Evolutionary conservation across 2,888 invertebrate species (phyloP), one percentile per base, ranked within the genome.

Genomic region (Hecatera dysodea): DNA sequence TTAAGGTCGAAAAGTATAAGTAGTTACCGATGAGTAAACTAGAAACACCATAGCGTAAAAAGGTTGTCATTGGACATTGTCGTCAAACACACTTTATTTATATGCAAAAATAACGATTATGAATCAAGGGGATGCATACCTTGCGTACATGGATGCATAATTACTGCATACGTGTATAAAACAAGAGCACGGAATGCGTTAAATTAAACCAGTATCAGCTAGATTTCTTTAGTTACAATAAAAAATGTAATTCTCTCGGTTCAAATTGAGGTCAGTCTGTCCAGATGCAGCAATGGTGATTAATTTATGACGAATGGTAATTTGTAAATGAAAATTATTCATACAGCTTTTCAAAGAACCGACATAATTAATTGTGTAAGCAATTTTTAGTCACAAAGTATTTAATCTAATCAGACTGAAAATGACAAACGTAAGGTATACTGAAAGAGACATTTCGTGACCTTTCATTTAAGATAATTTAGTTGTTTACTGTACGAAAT

Each of bases 91-190:
- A 73, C 60, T 64, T 33, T 57, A 39, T 77, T 71, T 24, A 67
- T 56, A 78, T 70, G 70, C 69, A 73, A 69, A 52, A 67, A 63
- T 29, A 52, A 53, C 19, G 36, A 80, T 80, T 78, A 82, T 67
- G 70, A 75, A 77, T 71, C 76, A 78, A 82, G 73, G 78, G 67
- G 55, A 75, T 72, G 72, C 64, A 84, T 76, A 70, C 29, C 61
- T 80, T 70, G 65, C 61, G 48, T 65, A 48, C 39, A 63, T 60
- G 48, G 53, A 53, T 74, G 67, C 55, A 74, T 78, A 64, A 57
- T 66, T 71, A 77, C 48, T 46, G 39, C 46, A 64, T 50, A 50
- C 64, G 65, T 70, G 56, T 61, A 65, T 74, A 64, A 44, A 44
- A 44, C 36, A 68, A 33, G 33, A 44, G 42, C 29, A 55, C 56